Conservation (phyloP, 2,888 invertebrate species). For the Scaptomyza tumidula region DNA sequence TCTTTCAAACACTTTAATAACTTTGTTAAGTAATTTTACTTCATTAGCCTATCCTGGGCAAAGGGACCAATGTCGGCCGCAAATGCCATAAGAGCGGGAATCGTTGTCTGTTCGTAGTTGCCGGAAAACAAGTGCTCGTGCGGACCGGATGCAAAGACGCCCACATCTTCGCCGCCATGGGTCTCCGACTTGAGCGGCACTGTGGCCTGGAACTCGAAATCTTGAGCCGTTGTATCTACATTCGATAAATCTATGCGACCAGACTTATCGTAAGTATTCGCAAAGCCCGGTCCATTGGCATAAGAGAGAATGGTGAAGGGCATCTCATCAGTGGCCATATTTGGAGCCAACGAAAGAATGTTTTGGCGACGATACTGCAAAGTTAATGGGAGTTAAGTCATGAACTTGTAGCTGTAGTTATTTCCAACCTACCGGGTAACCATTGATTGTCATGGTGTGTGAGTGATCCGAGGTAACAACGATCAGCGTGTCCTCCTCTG, state of each 20-base stretch:
- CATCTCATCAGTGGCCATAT: slow-evolving; percentile 86
- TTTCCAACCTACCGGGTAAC: slow-evolving; percentile 87
- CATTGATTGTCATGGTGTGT: slow-evolving; percentile 91
- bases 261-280: slow-evolving; percentile 59
- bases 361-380: slow-evolving; percentile 75
- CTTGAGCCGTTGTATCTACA: slow-evolving; percentile 58
- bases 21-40: slow-evolving; percentile 35
- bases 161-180: slow-evolving; percentile 92
- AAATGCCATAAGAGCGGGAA: slow-evolving; percentile 90
- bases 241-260: slow-evolving; percentile 69
- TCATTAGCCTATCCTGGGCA: slow-evolving; percentile 45
- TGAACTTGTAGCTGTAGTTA: no score
- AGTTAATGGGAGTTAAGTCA: neutral
- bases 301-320: slow-evolving; percentile 90
- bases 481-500: slow-evolving; percentile 89
- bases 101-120: slow-evolving; percentile 90
- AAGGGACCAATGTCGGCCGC: slow-evolving; percentile 89
- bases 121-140: slow-evolving; percentile 92
- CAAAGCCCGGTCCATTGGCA: slow-evolving; percentile 90
- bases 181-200: slow-evolving; percentile 88
- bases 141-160: slow-evolving; percentile 90
- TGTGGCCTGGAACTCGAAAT: slow-evolving; percentile 86
- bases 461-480: slow-evolving; percentile 93
- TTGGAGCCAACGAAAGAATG: slow-evolving; percentile 85
- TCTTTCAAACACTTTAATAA: slow-evolving; percentile 1